Conservation (phyloP, 1,140 invertebrate genomes). For the Drosophila burlai region DNA sequence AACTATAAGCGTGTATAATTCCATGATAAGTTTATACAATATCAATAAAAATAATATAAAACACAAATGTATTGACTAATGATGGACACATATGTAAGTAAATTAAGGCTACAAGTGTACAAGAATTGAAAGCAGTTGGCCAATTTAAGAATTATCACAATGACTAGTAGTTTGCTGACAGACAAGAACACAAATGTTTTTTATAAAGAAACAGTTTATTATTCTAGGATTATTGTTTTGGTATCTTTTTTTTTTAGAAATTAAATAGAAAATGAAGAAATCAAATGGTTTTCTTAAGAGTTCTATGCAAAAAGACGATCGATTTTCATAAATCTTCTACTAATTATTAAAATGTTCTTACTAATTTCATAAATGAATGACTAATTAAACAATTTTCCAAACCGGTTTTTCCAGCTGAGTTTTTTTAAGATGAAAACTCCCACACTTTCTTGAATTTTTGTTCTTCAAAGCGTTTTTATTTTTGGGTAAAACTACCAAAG, state of each 20-base stretch:
- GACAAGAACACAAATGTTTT: not conserved
- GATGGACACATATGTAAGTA: not conserved
- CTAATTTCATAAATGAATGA: not conserved
- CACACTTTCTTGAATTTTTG: not conserved
- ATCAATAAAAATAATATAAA: not conserved
- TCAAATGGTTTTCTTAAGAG: not conserved
- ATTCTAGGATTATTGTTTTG: not conserved
- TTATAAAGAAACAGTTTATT: not conserved
- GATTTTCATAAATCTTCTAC: not conserved
- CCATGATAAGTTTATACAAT: not conserved
- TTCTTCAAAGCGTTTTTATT: not conserved
- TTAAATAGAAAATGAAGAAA: not conserved
- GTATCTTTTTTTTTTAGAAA: not conserved
- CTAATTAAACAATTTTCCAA: not conserved
- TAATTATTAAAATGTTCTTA: not conserved
- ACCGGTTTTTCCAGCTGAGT: not conserved
- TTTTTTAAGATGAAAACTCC: not conserved
- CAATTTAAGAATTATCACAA: slow-evolving; percentile 4
- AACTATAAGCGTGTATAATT: not conserved
- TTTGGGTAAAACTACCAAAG: not conserved
- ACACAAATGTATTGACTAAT: not conserved
- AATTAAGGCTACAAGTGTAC: not conserved
- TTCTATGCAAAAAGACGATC: not conserved
- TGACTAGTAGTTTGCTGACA: not conserved
- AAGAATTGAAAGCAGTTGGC: not conserved